Evolutionary conservation across 2,113 vertebrate species (phyloP), one percentile per base, ranked within the genome.

Genomic region (Oostethus manadensis): DNA sequence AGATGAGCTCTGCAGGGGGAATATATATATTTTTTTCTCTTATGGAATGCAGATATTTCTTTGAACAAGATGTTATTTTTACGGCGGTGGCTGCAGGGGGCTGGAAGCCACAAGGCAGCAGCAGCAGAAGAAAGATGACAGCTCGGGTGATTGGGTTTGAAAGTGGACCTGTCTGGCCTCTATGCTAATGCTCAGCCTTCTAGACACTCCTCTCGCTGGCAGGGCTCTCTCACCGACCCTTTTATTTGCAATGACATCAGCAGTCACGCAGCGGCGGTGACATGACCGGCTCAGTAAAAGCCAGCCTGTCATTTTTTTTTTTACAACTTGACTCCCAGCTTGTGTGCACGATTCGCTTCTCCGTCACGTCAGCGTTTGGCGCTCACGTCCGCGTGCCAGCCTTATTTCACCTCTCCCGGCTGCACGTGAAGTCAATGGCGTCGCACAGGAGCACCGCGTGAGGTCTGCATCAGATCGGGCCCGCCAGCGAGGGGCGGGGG

Each of bases 181-280:
- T 88, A 88, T 89, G 87, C 86, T 88, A 88, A 89, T 87, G 79
- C 73, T 76, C 66, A 62, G 70, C 68, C 76, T 81, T 66, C 70
- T 78, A 85, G 86, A 84, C 76, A 66, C 68, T 63, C 69, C 58
- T 75, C 50, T 20, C 43, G 76, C 58, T 77, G 67, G 71, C 65
- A 58, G 62, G 29, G 51, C 70, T 70, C 73, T 73, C 60, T 4
- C 60, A 33, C 56, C 38, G 10, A 56, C 57, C 55, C 56, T 69
- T 78, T 65, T 74, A 51, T 74, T 65, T 65, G 29, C 46, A 68
- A 68, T 84, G 84, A 86, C 77, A 80, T 81, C 77, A 63, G 42
- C 64, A 58, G 64, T 66, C 58, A 65, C 16, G 55, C 55, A 57
- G 66, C 60, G 57, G 51, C 15, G 58, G 55, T 58, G 70, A 75